phyloP scores from a whole-genome alignment of 2,113 vertebrate species.

The Chlorodrepanis virens region DNA sequence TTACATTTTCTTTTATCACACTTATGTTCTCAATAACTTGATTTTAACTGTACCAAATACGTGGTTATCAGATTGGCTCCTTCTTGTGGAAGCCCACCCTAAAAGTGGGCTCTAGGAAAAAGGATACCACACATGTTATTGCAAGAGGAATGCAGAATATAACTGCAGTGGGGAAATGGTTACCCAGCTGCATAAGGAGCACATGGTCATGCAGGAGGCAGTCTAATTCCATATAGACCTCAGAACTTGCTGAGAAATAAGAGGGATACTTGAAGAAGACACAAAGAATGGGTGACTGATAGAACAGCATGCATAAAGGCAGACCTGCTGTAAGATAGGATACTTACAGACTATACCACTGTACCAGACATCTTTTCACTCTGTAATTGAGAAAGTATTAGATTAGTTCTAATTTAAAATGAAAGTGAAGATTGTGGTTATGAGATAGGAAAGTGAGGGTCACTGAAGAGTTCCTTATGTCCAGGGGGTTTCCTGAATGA shows the following conservation, averaged over 20 bases:
- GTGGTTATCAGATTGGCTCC: background rate
- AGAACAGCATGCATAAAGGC: background rate
- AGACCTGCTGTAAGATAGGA: background rate
- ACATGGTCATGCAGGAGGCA: background rate
- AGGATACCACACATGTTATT: background rate
- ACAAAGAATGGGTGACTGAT: background rate
- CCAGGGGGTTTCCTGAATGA: background rate
- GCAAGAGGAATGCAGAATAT: background rate
- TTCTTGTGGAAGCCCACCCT: background rate
- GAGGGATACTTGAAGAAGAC: background rate
- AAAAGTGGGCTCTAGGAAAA: background rate
- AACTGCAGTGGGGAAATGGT: background rate
- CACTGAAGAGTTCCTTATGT: background rate
- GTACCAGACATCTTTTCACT: background rate
- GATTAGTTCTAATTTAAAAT: background rate
- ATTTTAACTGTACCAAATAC: background rate
- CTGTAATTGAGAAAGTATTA: background rate
- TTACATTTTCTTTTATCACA: background rate
- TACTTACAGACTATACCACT: background rate
- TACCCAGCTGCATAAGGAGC: background rate
- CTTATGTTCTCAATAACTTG: rapidly evolving
- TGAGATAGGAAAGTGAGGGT: background rate
- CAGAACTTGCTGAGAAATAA: background rate
- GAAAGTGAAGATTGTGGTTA: background rate
- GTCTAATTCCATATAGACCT: background rate